Evolutionary conservation across 2,113 vertebrate genomes (phyloP).

Genomic region (Oceanites oceanicus): DNA sequence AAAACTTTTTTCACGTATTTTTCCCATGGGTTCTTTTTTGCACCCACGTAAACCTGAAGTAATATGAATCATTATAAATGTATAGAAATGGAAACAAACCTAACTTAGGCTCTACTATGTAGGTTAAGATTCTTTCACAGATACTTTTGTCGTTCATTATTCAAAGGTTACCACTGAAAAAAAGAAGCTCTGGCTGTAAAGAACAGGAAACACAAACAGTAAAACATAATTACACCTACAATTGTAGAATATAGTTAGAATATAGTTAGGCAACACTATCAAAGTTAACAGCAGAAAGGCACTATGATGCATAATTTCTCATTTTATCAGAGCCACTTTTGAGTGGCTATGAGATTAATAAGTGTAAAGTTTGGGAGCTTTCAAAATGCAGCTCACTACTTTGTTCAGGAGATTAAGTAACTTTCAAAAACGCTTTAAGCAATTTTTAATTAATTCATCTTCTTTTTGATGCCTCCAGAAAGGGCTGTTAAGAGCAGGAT

Average conservation of each 20-base stretch:
- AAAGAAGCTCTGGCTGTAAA: neutral
- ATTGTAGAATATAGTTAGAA: neutral
- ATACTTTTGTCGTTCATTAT: neutral
- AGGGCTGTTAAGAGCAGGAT: neutral
- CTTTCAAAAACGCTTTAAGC: neutral
- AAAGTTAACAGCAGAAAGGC: neutral
- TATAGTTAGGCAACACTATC: neutral
- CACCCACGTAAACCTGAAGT: neutral
- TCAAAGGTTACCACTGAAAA: neutral
- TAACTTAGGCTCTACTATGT: neutral
- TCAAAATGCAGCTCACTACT: neutral
- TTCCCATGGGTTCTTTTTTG: neutral
- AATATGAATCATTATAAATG: neutral
- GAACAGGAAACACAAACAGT: neutral
- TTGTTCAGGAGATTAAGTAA: neutral
- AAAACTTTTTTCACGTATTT: neutral
- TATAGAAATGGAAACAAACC: neutral
- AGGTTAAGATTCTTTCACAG: neutral
- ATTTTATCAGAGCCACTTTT: neutral
- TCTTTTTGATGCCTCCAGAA: neutral
- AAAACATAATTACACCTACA: slow-evolving; percentile 8
- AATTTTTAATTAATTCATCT: neutral
- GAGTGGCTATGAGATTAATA: neutral
- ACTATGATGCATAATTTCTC: neutral
- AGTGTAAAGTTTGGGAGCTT: neutral